Percentiles rank a stretch among this genome's conserved stretches.
Evolutionary conservation across 2,113 vertebrate species (phyloP).

Genomic region (Piprites chloris): DNA sequence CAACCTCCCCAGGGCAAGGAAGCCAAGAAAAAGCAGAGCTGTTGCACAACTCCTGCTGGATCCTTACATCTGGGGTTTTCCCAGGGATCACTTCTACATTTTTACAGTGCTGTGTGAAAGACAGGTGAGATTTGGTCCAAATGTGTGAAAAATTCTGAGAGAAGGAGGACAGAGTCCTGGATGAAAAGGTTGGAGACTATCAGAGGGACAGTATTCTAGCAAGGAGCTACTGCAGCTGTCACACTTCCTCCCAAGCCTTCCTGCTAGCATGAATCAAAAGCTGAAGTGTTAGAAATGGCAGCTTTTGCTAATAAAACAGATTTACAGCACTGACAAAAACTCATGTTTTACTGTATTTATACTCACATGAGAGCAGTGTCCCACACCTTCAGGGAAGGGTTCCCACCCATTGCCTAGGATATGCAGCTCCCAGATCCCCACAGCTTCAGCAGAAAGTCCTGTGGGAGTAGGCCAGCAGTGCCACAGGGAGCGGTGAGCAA

Average conservation of each 20-base stretch:
- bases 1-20: neutral
- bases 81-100: neutral
- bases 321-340: neutral
- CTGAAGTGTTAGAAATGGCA: neutral
- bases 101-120: neutral
- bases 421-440: neutral
- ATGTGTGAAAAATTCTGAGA: neutral
- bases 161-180: neutral
- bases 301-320: slow-evolving; percentile 6
- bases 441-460: neutral
- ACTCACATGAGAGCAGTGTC: neutral
- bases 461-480: neutral
- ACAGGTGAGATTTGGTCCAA: neutral
- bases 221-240: neutral
- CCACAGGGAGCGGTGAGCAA: neutral
- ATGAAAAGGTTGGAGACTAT: neutral
- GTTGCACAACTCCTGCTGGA: neutral
- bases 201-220: neutral
- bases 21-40: neutral
- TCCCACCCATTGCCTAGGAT: neutral
- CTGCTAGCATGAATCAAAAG: neutral
- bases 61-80: accelerated
- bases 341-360: neutral
- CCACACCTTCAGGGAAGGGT: neutral
- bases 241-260: neutral